Base-by-base conservation (phyloP, 1,140 invertebrate species). In the Lasioglossum albipes region DNA sequence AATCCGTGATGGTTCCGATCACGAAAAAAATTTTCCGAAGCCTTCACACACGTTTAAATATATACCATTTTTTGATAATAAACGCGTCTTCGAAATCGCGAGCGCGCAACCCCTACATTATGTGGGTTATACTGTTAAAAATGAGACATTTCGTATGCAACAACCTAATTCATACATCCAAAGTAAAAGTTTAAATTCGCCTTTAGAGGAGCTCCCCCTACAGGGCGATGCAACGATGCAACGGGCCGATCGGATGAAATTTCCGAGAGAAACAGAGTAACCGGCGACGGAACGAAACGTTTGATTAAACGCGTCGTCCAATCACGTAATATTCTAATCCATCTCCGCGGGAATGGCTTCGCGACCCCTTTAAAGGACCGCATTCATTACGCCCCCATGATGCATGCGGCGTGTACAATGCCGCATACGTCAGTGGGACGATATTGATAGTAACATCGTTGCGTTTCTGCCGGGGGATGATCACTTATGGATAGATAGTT, bases 301-400 rank as follows among this genome's bases (percentile, higher is more conserved):
- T 78, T 72, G 57, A 72, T 78, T 71, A 52, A 78, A 65, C 61
- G 36, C 70, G 61, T 73, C 41, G 36, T 70, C 16, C 42, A 22
- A 45, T 79, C 71, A 57, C 36, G n/a, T 66, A 59, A 74, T 73
- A 79, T 59, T 66, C 77, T 79, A 79, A 79, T 74, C 71, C 62
- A 73, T 79, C 69, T 64, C 18, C 7, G 12, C 6, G 0, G 45
- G 16, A 64, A 54, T 57, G 52, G 36, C 61, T 36, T 7, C 27
- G 27, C 42, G 75, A 72, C 59, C 49, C 41, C n/a, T 64, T 72
- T 64, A 72, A 62, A 72, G 45, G 45, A 13, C 27, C 45, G 42
- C 75, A 72, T 72, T 78, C 68, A 59, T 78, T 78, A 71, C 45
- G 67, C 66, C 45, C 31, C 20, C n/a, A 5, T 62, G 67, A 78